Percentiles rank a stretch among this genome's conserved stretches.
Evolutionary conservation across 2,888 invertebrate genomes (phyloP).

Genomic region (Aphrophora alni): DNA sequence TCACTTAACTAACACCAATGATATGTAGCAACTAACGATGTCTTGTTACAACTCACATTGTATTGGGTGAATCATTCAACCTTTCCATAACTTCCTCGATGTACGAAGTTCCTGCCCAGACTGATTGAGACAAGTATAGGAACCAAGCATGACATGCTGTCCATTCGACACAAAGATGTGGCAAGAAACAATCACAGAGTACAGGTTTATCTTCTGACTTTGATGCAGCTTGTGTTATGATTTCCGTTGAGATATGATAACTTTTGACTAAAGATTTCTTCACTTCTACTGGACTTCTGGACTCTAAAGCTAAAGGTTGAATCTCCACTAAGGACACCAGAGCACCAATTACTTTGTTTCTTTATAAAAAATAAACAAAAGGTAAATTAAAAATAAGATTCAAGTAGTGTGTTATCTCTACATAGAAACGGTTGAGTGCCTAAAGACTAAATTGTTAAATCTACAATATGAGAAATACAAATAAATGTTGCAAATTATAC

Average conservation of each 20-base stretch:
- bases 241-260: background rate
- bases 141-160: slow-evolving; percentile 63
- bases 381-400: no score
- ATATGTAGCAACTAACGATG: no score
- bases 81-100: slow-evolving; percentile 52
- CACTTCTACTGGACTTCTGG: background rate
- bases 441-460: no score
- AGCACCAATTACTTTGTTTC: background rate
- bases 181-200: slow-evolving; percentile 46
- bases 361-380: slow-evolving; percentile 8
- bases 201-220: background rate
- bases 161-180: slow-evolving; percentile 62
- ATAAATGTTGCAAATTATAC: no score
- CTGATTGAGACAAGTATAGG: slow-evolving; percentile 57
- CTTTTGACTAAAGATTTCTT: background rate
- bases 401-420: no score
- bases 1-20: no score
- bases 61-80: background rate
- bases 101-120: slow-evolving; percentile 55
- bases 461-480: no score
- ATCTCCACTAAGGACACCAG: background rate
- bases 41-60: slow-evolving; percentile 29
- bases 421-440: no score
- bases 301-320: background rate
- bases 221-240: background rate